Conservation (phyloP, 2,113 vertebrate genomes). For the Verasper variegatus region DNA sequence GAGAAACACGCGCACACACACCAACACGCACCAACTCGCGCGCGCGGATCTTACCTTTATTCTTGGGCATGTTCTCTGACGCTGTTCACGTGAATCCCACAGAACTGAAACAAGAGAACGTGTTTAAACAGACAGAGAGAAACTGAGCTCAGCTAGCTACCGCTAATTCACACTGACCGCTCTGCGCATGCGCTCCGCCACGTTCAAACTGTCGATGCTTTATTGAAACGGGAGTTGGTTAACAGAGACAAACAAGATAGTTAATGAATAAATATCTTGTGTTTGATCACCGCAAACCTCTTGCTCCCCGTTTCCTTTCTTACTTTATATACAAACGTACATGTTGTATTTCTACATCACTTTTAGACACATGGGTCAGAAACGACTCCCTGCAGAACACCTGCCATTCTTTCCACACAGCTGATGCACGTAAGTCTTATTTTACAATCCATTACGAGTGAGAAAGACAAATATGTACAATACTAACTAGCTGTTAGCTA, state of each 20-base stretch:
- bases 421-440: no score
- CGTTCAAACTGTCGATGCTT: slow-evolving; percentile 49
- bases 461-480: no score
- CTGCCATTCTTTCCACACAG: no score
- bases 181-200: slow-evolving; percentile 50
- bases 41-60: slow-evolving; percentile 75
- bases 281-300: no score
- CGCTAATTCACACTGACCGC: not conserved
- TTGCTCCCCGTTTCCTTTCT: no score
- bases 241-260: slow-evolving; percentile 19
- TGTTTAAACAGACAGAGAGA: not conserved
- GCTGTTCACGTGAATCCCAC: slow-evolving; percentile 7
- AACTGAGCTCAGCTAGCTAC: slow-evolving; percentile 14
- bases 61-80: slow-evolving; percentile 82
- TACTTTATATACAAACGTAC: no score
- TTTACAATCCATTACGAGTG: no score
- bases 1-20: not conserved
- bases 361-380: no score
- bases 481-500: no score
- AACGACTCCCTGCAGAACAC: no score
- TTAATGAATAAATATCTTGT: no score
- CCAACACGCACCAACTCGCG: not conserved
- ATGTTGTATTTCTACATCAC: no score
- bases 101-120: slow-evolving; percentile 12
- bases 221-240: slow-evolving; percentile 31